Base-by-base conservation (phyloP, 2,888 invertebrate species). In the Dermolepida albohirtum region DNA sequence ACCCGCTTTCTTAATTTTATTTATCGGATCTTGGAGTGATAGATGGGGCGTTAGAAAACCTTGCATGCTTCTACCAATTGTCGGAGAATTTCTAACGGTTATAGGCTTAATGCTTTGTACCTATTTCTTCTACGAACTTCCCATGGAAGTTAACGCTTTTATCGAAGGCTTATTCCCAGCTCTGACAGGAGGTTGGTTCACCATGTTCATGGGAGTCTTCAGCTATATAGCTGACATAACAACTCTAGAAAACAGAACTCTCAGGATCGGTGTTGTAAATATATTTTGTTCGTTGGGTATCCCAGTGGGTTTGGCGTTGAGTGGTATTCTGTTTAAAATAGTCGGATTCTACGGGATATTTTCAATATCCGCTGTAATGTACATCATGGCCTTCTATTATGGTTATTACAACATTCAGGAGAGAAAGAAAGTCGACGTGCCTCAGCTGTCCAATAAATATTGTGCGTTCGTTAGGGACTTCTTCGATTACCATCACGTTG, bases 131-230 rank as follows among this genome's bases (percentile, higher is more conserved):
- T 87, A 92, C 79, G 88, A 92, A 78, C 83, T 93, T 43, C 93
- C 93, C 0, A 92, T 94, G 87, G 94, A 94, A 84, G 91, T 88
- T 1, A 91, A 92, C 12, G 94, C 92, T 0, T 87, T 93, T 5
- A 90, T 92, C 0, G 94, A 94, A 81, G 92, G 92, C 0, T 86
- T 94, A 72, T 93, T 93, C 81, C 94, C 94, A 1, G 93, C 93
- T 0, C 78, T 94, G 6, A 92, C 93, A 0, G 92, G 94, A 8
- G 94, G 94, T 7, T 94, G 94, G 94, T 93, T 93, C 80, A 93
- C 93, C 34, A 93, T 94, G 93, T 90, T 94, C 76, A 94, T 94
- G 93, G 93, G 93, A 16, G 90, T 95, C 72, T 93, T 96, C 83
- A 93, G 94, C 83, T 96, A 95, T 79, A 91, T 96, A 68, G 93